Conservation (phyloP, 2,113 vertebrate species). For the Butorides virescens region DNA sequence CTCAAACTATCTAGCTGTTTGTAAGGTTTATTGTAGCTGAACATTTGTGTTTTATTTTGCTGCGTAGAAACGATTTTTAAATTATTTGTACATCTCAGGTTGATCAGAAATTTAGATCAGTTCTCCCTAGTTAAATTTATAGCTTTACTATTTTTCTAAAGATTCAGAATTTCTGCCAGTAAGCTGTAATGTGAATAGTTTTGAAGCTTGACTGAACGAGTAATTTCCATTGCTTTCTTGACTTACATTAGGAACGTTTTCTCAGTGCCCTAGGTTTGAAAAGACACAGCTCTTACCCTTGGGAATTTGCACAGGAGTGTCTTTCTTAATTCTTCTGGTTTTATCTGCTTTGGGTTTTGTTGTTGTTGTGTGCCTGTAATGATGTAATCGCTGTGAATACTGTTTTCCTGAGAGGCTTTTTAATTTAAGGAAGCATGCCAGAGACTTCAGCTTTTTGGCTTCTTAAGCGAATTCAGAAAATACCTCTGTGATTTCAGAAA, state of each 20-base stretch:
- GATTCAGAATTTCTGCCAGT: neutral
- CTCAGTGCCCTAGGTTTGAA: neutral
- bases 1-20: neutral
- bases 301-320: neutral
- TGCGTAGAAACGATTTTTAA: neutral
- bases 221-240: neutral
- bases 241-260: neutral
- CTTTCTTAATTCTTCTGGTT: neutral
- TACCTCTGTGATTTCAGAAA: neutral
- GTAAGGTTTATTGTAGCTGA: neutral
- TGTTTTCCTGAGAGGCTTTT: neutral
- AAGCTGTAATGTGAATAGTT: neutral
- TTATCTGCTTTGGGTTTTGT: neutral
- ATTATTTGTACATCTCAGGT: neutral
- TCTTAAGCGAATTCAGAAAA: neutral
- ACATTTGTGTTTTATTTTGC: neutral
- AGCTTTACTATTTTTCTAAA: neutral
- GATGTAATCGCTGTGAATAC: neutral
- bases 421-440: neutral
- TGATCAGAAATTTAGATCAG: neutral
- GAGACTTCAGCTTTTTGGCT: neutral
- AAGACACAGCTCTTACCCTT: neutral
- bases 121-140: neutral
- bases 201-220: neutral
- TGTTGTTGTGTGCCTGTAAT: neutral